Evolutionary conservation across 1,140 invertebrate genomes (phyloP).

Genomic region (Antheraea pernyi): DNA sequence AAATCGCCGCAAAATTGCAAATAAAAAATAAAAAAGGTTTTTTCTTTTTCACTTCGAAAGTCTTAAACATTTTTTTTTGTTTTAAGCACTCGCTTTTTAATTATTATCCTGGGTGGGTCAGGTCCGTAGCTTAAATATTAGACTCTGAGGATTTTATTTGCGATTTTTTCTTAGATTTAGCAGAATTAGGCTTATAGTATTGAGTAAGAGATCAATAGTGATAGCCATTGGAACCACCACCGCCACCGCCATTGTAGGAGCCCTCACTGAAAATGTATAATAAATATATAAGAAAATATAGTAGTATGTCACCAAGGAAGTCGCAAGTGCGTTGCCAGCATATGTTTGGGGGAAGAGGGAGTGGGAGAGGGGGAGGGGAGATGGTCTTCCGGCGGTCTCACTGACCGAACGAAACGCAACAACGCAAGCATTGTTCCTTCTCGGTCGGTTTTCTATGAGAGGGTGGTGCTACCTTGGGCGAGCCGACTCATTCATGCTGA

Average conservation of each 20-base stretch:
- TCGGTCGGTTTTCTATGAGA: too few species aligned
- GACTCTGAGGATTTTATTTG: constrained; percentile 2
- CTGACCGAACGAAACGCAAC: too few species aligned
- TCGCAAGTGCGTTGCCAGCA: too few species aligned
- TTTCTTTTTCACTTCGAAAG: background rate
- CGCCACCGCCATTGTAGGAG: constrained; percentile 30
- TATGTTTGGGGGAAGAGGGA: too few species aligned
- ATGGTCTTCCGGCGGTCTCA: too few species aligned
- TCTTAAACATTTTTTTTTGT: background rate
- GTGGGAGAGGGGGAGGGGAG: too few species aligned
- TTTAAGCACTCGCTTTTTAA: background rate
- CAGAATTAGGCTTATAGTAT: constrained; percentile 8
- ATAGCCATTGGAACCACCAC: constrained; percentile 44
- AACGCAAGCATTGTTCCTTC: too few species aligned
- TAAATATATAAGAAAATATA: constrained; percentile 2
- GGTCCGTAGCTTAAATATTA: constrained; percentile 8
- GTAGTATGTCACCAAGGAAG: too few species aligned
- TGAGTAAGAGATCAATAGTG: constrained; percentile 51
- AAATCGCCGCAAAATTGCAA: background rate
- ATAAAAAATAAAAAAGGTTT: constrained; percentile 5
- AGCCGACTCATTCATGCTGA: too few species aligned
- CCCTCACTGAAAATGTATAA: constrained; percentile 25
- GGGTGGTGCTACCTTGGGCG: too few species aligned
- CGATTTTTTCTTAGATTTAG: background rate
- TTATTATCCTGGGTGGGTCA: constrained; percentile 1